phyloP scores from a whole-genome alignment of 2,797 vertebrate genomes.

The Cetoscarus ocellatus region DNA sequence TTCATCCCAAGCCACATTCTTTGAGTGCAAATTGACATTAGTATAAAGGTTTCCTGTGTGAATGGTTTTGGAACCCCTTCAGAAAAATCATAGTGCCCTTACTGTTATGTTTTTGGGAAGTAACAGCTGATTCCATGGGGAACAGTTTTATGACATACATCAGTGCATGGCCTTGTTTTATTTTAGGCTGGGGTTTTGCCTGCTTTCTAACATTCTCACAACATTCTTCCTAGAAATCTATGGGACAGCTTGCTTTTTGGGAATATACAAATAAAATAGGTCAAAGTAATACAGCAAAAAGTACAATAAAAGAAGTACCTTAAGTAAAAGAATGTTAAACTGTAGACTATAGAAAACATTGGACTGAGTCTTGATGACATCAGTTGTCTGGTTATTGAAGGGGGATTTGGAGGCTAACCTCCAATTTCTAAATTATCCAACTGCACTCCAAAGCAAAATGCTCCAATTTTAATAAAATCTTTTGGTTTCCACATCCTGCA shows the following conservation, averaged over 20 bases:
- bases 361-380: too few species aligned
- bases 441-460: too few species aligned
- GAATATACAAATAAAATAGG: too few species aligned
- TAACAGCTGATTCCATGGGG: background rate
- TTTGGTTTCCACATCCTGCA: too few species aligned
- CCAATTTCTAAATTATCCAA: too few species aligned
- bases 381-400: too few species aligned
- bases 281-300: too few species aligned
- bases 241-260: background rate
- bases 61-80: background rate
- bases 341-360: too few species aligned
- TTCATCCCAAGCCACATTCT: background rate
- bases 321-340: too few species aligned
- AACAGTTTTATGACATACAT: background rate
- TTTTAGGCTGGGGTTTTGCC: background rate
- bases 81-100: background rate
- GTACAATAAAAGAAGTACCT: too few species aligned
- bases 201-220: background rate
- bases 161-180: background rate
- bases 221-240: background rate
- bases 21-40: background rate
- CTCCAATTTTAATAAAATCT: too few species aligned
- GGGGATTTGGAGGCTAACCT: too few species aligned
- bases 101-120: background rate
- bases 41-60: background rate